phyloP scores from a whole-genome alignment of 2,888 invertebrate species.

The Acrocyrtus sp. region DNA sequence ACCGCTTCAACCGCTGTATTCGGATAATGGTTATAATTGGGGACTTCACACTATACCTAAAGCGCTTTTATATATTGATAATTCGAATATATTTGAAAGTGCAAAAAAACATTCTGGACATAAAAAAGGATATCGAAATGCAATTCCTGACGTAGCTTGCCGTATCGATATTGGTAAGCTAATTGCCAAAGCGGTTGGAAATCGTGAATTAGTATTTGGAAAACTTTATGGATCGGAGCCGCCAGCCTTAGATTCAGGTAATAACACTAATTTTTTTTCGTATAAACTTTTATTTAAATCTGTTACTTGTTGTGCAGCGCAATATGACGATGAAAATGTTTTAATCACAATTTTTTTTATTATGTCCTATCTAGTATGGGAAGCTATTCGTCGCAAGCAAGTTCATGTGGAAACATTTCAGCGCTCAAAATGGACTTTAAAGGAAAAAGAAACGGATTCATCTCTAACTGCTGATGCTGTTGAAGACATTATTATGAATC shows the following conservation, averaged over 20 bases:
- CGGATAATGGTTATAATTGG: slow-evolving; percentile 17
- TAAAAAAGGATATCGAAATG: slow-evolving; percentile 42
- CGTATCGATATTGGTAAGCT: slow-evolving; percentile 54
- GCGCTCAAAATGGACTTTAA: slow-evolving; percentile 45
- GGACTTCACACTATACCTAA: not conserved
- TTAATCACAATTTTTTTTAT: not conserved
- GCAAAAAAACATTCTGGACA: slow-evolving; percentile 46
- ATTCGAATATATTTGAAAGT: slow-evolving; percentile 56
- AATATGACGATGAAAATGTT: not conserved
- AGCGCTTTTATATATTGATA: slow-evolving; percentile 55
- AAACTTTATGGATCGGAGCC: slow-evolving; percentile 57
- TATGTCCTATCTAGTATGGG: slow-evolving; percentile 34
- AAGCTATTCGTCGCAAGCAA: slow-evolving; percentile 45
- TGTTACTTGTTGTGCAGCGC: no score
- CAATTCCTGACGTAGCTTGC: slow-evolving; percentile 46
- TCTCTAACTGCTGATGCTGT: slow-evolving; percentile 54
- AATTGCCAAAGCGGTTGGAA: slow-evolving; percentile 33
- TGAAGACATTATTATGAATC: slow-evolving; percentile 42
- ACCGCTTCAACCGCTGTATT: not conserved
- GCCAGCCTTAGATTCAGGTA: slow-evolving; percentile 48
- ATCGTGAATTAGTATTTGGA: slow-evolving; percentile 39
- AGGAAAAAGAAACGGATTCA: slow-evolving; percentile 54
- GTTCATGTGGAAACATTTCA: slow-evolving; percentile 48
- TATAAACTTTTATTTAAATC: not conserved
- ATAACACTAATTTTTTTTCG: no score